Evolutionary conservation across 1,140 invertebrate genomes (phyloP).

Genomic region (Chelonus insularis): DNA sequence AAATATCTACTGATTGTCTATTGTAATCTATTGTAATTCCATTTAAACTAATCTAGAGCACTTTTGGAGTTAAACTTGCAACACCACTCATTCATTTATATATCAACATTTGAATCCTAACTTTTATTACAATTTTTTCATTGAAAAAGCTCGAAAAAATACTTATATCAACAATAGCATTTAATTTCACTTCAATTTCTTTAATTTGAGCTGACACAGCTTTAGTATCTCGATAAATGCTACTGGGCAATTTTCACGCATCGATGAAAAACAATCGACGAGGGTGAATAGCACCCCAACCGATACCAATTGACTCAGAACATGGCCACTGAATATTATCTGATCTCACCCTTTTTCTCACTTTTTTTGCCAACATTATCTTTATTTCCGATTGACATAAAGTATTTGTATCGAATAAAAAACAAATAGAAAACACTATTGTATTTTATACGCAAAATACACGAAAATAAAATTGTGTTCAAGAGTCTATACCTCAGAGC

Average conservation of each 20-base stretch:
- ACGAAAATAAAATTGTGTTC: no score
- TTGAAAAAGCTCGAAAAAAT: constrained; percentile 1
- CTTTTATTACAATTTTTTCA: no score
- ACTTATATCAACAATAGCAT: neutral
- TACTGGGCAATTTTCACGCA: constrained; percentile 13
- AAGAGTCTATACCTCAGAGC: neutral
- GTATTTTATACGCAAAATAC: no score
- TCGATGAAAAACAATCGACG: constrained; percentile 17
- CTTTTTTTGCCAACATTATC: neutral
- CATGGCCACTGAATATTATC: constrained; percentile 15
- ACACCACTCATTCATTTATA: no score
- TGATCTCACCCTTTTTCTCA: constrained; percentile 3
- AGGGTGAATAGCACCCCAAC: constrained; percentile 13
- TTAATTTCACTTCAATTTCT: neutral
- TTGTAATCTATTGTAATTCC: no score
- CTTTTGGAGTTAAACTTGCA: no score
- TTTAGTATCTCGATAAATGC: constrained; percentile 8
- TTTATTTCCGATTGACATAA: neutral
- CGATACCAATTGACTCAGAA: constrained; percentile 10
- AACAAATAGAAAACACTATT: no score
- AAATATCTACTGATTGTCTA: no score
- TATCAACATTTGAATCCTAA: no score
- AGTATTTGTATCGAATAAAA: neutral
- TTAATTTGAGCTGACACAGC: constrained; percentile 4
- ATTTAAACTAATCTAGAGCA: no score